These are phyloP conservation scores for Mormyrus iriodes DNA, from an alignment of 2,113 vertebrate genomes.

Conservation along the genomic window DNA sequence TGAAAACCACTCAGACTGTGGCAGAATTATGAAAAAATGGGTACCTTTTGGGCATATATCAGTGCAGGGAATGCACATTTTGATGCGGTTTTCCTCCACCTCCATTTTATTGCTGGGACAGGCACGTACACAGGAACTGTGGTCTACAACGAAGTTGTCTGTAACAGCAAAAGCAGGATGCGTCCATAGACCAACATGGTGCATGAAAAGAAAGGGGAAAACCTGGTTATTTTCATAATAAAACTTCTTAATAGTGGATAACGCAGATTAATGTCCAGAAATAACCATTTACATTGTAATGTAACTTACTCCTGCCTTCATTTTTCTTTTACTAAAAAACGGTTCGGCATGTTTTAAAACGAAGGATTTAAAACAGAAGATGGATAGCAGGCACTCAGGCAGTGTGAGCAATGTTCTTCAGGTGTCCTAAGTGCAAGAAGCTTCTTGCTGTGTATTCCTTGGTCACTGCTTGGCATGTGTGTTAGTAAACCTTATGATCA, in stretches of 20 bases:
- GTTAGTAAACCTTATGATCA: neutral
- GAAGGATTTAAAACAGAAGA: neutral
- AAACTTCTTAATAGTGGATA: neutral
- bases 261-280: neutral
- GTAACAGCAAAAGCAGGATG: conserved; percentile 30
- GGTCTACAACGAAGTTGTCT: conserved; percentile 99
- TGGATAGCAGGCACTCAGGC: neutral
- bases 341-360: neutral
- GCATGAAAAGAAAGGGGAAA: conserved; percentile 28
- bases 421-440: neutral
- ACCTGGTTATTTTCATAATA: neutral
- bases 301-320: neutral
- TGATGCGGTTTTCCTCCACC: conserved; percentile 91
- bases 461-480: neutral
- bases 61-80: conserved; percentile 95
- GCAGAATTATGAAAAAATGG: neutral
- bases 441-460: neutral
- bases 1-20: neutral
- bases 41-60: conserved; percentile 97
- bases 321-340: neutral
- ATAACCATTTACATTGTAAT: neutral
- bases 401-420: neutral
- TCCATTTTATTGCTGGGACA: conserved; percentile 98
- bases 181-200: neutral
- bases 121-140: conserved; percentile 92